These are phyloP conservation scores for Corythaeola cristata DNA, from an alignment of 2,113 vertebrate genomes.

Conservation along the genomic window DNA sequence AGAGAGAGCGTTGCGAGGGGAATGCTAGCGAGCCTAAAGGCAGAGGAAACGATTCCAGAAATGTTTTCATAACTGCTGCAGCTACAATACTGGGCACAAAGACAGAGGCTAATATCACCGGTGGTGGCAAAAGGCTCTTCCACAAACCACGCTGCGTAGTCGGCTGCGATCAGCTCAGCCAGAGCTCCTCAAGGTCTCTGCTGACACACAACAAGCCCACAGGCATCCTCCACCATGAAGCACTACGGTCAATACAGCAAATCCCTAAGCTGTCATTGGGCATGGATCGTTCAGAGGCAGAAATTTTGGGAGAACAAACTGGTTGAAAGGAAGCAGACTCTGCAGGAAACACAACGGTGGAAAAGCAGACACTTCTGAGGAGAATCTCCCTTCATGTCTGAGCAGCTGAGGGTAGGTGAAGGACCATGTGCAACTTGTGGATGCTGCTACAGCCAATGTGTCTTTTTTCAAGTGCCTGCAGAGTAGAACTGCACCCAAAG, in stretches of 20 bases:
- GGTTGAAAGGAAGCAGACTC: not conserved
- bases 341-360: not conserved
- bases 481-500: not conserved
- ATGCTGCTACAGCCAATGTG: not conserved
- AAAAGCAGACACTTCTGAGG: not conserved
- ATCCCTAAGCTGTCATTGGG: not conserved
- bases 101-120: not conserved
- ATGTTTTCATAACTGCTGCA: not conserved
- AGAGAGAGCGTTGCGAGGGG: not conserved
- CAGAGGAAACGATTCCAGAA: not conserved
- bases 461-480: not conserved
- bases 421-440: not conserved
- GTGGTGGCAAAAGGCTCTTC: not conserved
- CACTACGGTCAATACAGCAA: not conserved
- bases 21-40: not conserved
- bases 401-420: not conserved
- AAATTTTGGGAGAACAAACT: not conserved
- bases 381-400: not conserved
- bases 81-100: not conserved
- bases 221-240: not conserved
- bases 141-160: not conserved
- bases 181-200: not conserved
- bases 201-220: not conserved
- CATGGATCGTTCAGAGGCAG: not conserved
- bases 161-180: not conserved